These are phyloP conservation scores for Leptonema lineaticorne DNA, from an alignment of 1,140 invertebrate species.

Conservation along the genomic window DNA sequence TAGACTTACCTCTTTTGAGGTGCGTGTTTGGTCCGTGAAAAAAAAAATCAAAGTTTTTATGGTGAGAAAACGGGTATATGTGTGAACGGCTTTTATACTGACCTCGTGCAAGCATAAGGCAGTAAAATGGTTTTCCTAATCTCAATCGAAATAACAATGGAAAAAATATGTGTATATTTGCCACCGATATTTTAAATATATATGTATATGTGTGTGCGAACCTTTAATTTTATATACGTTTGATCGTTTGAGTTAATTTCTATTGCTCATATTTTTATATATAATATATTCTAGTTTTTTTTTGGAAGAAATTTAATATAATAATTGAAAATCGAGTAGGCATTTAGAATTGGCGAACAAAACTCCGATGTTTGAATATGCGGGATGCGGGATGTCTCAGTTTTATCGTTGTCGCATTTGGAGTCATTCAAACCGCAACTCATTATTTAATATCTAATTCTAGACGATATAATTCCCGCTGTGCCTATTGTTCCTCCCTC, in stretches of 20 bases:
- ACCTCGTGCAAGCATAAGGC: constrained; percentile 4
- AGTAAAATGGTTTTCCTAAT: background rate
- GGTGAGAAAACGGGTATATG: background rate
- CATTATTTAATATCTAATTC: constrained; percentile 6
- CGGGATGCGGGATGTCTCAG: constrained; percentile 3
- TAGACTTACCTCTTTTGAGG: background rate
- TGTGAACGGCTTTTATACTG: constrained; percentile 1
- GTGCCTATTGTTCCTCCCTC: background rate
- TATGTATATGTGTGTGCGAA: too few relatives aligned
- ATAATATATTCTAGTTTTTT: too few relatives aligned
- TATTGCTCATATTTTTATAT: too few relatives aligned
- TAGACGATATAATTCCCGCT: background rate
- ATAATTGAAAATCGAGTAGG: too few relatives aligned
- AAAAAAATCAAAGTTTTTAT: background rate
- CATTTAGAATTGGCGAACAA: background rate
- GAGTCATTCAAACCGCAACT: background rate
- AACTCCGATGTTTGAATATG: background rate
- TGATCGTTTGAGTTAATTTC: too few relatives aligned
- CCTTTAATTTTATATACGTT: too few relatives aligned
- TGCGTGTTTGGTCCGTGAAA: background rate
- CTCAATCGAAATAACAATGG: too few relatives aligned
- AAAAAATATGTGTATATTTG: too few relatives aligned
- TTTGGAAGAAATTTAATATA: too few relatives aligned
- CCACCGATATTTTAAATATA: too few relatives aligned
- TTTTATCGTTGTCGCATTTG: background rate